Evolutionary conservation across 2,113 vertebrate species (phyloP), one percentile per base, ranked within the genome.

Genomic region (Ptilonorhynchus violaceus): DNA sequence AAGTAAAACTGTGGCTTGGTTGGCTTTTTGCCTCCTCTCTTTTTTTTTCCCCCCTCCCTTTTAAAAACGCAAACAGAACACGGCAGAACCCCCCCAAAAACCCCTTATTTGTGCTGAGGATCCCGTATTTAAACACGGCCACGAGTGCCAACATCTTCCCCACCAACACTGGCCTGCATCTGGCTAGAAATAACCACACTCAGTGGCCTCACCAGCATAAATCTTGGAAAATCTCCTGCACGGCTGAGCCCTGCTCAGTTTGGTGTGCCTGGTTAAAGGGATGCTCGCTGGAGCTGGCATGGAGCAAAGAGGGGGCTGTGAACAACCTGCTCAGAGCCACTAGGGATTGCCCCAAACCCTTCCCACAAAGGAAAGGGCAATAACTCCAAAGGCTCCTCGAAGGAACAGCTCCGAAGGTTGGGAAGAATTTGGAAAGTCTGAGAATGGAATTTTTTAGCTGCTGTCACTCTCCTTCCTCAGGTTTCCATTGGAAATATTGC

Each of bases 181-280:
- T 94, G 74, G 78, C 73, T 37, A 72, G 55, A 79, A 89, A 70
- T 70, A 75, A 69, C 64, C 60, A 44, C 11, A 62, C 56, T 94
- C 83, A 67, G 92, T 79, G 95, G 87, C 87, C 81, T 86, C 12
- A 66, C n/a, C 27, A 76, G 70, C 49, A 78, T 91, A 96, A 97
- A 97, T 92, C 85, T 95, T 92, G 8, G 2, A 62, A 28, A 89
- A 84, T 3, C 77, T 96, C 95, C 91, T 72, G 70, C 67, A 84
- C 62, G 83, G 76, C 70, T 91, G 89, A 93, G 78, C 85, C 79
- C 83, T 47, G 82, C 68, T 64, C 92, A 52, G 1, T 87, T 96
- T 79, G 46, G 66, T 90, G 60, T 81, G 15, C 49, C 47, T 76
- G 75, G 30, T 86, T 92, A 87, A 85, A 78, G 72, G 46, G 37